Evolutionary conservation across 2,888 invertebrate genomes (phyloP), one percentile per base, ranked within the genome.

Genomic region (Coleophora deauratella): DNA sequence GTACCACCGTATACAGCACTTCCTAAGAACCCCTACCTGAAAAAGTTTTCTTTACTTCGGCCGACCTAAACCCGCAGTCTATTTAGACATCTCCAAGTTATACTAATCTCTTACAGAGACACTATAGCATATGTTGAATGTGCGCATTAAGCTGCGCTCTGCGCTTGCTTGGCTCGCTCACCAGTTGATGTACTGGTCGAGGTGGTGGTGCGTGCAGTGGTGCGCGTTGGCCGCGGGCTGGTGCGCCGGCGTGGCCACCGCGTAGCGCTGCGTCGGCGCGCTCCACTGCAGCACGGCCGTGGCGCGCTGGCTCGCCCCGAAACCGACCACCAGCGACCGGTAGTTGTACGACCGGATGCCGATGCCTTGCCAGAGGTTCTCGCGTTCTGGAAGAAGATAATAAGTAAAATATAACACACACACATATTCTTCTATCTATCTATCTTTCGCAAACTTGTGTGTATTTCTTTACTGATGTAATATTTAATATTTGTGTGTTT

Each of bases 311-410:
- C 91, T 92, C 3, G 93, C 91, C 0, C 98, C 98, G 77, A 98
- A 98, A 1, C 93, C 93, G 38, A 99, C 69, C 37, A 96, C 89
- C 41, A 99, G 85, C 70, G 95, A 95, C 49, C 95, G 95, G 78
- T 98, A 99, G 59, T 92, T 96, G 77, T 95, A 99, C 1, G 96
- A 95, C 53, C 96, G 94, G 40, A 99, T 90, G 58, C 91, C 91
- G 47, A 96, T 72, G 47, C 85, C 84, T 38, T 71, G 66, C 77
- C 84, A 85, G 2, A 84, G 49, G 7, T 61, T 57, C 43, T 82
- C 85, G 40, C 91, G 86, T 88, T 91, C 74, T 92, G 89, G 7
- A 87, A 78, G 8, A 37, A 27, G 28, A 8, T 34, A 11, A 13
- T 15, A 1, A 21, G 15, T 15, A n/a, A n/a, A n/a, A n/a, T n/a